Percentiles rank a stretch among this genome's conserved stretches.
These are phyloP conservation scores for Dicerorhinus sumatrensis DNA, from an alignment of 2,113 vertebrate species.

Conservation along the genomic window DNA sequence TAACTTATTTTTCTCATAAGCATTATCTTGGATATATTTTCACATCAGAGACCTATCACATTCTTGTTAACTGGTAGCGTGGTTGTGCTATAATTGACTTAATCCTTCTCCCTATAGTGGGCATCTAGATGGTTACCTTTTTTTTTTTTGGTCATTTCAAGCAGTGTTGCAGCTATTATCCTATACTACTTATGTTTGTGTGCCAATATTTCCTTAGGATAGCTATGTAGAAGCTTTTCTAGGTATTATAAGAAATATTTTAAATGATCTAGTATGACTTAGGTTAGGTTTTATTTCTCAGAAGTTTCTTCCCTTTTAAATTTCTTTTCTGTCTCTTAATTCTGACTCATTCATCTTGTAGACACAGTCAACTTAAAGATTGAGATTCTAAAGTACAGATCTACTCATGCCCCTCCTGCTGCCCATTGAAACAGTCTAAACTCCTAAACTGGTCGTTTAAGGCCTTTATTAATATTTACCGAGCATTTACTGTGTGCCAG, in stretches of 20 bases:
- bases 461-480: background rate
- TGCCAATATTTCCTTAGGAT: background rate
- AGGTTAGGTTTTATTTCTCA: conserved; percentile 33
- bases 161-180: background rate
- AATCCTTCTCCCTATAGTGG: background rate
- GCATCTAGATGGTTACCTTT: background rate
- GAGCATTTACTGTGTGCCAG: background rate
- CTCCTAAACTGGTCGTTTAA: background rate
- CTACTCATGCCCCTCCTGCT: background rate
- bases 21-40: conserved; percentile 45
- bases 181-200: background rate
- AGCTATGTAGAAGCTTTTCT: background rate
- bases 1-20: background rate
- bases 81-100: background rate
- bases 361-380: background rate
- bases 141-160: background rate
- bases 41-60: background rate
- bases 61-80: conserved; percentile 14
- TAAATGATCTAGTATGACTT: background rate
- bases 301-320: background rate
- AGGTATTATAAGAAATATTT: background rate
- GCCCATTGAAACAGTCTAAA: background rate
- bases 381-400: conserved; percentile 22
- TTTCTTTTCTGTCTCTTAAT: conserved; percentile 7
- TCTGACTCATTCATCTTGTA: background rate